Conservation (phyloP, 2,797 vertebrate genomes). For the Limnodromus scolopaceus region DNA sequence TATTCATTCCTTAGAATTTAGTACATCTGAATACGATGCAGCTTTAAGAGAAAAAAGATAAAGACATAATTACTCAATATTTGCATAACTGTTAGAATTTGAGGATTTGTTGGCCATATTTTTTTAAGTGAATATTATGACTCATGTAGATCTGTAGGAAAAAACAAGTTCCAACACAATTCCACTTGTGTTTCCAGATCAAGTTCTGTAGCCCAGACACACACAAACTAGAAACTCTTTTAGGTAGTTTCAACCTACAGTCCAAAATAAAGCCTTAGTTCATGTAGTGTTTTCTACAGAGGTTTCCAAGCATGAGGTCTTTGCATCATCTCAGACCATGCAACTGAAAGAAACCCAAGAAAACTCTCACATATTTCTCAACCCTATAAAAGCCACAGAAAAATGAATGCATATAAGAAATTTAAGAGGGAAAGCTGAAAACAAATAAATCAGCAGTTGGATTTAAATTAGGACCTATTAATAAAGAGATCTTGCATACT, state of each 20-base stretch:
- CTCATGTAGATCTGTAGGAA: background rate
- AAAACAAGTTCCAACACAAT: background rate
- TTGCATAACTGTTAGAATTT: background rate
- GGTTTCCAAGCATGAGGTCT: background rate
- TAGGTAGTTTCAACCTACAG: background rate
- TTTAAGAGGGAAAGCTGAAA: background rate
- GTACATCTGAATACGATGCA: background rate
- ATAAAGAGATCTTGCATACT: background rate
- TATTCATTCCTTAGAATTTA: background rate
- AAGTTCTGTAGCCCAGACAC: background rate
- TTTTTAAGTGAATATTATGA: background rate
- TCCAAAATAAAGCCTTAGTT: background rate
- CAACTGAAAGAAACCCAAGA: background rate
- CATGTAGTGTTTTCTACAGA: background rate
- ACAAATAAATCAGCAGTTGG: background rate
- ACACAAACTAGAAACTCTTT: background rate
- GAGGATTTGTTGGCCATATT: background rate
- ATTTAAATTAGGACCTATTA: background rate
- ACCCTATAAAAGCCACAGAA: background rate
- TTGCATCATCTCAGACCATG: background rate
- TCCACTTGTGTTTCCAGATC: background rate
- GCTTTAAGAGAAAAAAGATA: background rate
- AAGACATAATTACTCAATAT: background rate
- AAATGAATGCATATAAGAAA: background rate
- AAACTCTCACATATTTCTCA: background rate